A percentile compares a stretch with the other conserved stretches of the same genome.
Evolutionary conservation across 1,140 invertebrate species (phyloP).

Genomic region (Centruroides vittatus): DNA sequence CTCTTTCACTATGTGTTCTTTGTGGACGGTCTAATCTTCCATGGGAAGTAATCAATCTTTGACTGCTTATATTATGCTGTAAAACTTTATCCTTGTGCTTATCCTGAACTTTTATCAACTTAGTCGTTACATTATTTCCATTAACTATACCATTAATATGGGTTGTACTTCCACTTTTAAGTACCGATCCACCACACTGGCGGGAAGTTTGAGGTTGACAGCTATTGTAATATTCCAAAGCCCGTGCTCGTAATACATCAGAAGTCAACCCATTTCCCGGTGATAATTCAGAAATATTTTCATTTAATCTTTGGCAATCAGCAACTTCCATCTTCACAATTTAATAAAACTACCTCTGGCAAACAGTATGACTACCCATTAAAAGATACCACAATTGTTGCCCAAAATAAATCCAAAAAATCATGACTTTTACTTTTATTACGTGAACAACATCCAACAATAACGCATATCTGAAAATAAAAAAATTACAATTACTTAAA

Average conservation of each 20-base stretch:
- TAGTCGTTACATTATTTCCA: slow-evolving; percentile 9
- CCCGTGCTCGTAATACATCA: slow-evolving; percentile 12
- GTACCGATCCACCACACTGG: slow-evolving; percentile 1
- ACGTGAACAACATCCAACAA: too few species aligned
- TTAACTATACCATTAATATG: slow-evolving; percentile 14
- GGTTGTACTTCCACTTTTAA: slow-evolving; percentile 15
- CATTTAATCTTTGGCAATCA: slow-evolving; percentile 7
- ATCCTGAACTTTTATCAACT: slow-evolving; percentile 2
- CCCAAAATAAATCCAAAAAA: too few species aligned
- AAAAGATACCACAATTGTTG: too few species aligned
- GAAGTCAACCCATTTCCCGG: slow-evolving; percentile 14
- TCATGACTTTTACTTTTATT: too few species aligned
- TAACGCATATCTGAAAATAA: too few species aligned
- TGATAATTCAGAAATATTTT: slow-evolving; percentile 10
- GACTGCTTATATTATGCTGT: background rate
- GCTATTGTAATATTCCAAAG: slow-evolving; percentile 15
- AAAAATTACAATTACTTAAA: too few species aligned
- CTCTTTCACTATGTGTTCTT: slow-evolving; percentile 16
- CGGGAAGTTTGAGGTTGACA: slow-evolving; percentile 10
- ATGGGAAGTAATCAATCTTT: background rate
- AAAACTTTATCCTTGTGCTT: background rate
- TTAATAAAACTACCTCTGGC: slow-evolving; percentile 11
- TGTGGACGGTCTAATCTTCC: slow-evolving; percentile 13
- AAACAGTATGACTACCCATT: slow-evolving; percentile 6
- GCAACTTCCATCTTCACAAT: slow-evolving; percentile 6